Conservation (phyloP, 2,113 vertebrate genomes). For the Eleginops maclovinus region DNA sequence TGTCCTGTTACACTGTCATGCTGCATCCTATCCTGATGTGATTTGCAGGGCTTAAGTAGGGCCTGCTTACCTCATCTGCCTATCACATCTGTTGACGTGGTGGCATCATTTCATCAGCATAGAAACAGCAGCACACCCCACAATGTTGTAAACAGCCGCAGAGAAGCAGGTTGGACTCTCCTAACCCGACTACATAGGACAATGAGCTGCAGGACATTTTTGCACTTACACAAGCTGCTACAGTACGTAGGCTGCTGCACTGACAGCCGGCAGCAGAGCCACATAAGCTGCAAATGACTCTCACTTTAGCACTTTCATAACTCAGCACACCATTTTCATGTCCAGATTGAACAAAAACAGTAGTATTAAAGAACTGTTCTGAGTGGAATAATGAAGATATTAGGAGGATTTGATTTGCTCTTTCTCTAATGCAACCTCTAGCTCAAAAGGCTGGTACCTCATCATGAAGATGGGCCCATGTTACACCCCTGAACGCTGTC, state of each 20-base stretch:
- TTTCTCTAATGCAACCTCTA: not conserved
- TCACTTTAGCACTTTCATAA: constrained; percentile 29
- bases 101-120: constrained; percentile 34
- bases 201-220: constrained; percentile 46
- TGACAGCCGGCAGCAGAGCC: constrained; percentile 37
- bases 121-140: constrained; percentile 19
- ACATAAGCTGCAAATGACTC: constrained; percentile 44
- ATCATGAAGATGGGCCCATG: constrained; percentile 11
- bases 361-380: not conserved
- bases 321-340: constrained; percentile 11
- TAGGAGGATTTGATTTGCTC: not conserved
- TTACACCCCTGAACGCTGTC: constrained; percentile 36
- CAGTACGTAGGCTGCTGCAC: constrained; percentile 36
- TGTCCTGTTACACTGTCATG: constrained; percentile 37
- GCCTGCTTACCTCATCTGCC: constrained; percentile 58
- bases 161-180: constrained; percentile 36
- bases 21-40: constrained; percentile 68
- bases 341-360: not conserved
- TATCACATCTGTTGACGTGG: constrained; percentile 42
- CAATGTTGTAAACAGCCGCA: constrained; percentile 19
- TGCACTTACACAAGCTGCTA: constrained; percentile 55
- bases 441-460: constrained; percentile 17
- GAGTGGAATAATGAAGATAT: not conserved
- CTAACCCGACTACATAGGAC: constrained; percentile 31
- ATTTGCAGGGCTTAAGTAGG: constrained; percentile 64